phyloP scores from a whole-genome alignment of 2,888 invertebrate species.

The Anodontia alba region DNA sequence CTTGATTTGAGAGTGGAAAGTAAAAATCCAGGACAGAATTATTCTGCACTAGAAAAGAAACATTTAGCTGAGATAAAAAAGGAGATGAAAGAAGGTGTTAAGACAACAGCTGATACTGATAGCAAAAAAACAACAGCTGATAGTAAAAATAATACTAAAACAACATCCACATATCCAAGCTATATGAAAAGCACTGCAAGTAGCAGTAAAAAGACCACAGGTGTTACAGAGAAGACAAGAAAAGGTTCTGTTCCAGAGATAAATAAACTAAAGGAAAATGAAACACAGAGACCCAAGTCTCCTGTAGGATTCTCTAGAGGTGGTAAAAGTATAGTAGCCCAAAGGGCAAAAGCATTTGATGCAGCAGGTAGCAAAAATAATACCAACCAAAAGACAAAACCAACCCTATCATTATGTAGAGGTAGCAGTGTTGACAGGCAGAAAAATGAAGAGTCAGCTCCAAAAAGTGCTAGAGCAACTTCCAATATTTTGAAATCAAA shows the following conservation, averaged over 20 bases:
- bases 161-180: conserved; percentile 12
- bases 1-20: neutral
- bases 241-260: conserved; percentile 54
- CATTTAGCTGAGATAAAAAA: conserved; percentile 13
- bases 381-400: conserved; percentile 30
- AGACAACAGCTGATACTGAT: neutral
- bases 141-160: conserved; percentile 9
- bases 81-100: neutral
- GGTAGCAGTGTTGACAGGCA: conserved; percentile 39
- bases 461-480: neutral
- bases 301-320: conserved; percentile 4
- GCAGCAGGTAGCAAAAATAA: conserved; percentile 22
- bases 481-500: conserved; percentile 43
- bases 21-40: conserved; percentile 12
- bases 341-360: conserved; percentile 48
- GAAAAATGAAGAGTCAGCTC: neutral
- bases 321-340: conserved; percentile 37
- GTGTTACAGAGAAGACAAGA: conserved; percentile 20
- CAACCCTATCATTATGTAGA: conserved; percentile 25
- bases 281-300: conserved; percentile 20
- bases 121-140: neutral
- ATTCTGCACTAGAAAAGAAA: neutral
- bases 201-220: conserved; percentile 45
- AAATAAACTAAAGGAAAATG: conserved; percentile 26
- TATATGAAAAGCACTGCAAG: conserved; percentile 62